These are phyloP conservation scores for Cervus canadensis DNA, from an alignment of 2,113 vertebrate genomes.

Conservation along the genomic window DNA sequence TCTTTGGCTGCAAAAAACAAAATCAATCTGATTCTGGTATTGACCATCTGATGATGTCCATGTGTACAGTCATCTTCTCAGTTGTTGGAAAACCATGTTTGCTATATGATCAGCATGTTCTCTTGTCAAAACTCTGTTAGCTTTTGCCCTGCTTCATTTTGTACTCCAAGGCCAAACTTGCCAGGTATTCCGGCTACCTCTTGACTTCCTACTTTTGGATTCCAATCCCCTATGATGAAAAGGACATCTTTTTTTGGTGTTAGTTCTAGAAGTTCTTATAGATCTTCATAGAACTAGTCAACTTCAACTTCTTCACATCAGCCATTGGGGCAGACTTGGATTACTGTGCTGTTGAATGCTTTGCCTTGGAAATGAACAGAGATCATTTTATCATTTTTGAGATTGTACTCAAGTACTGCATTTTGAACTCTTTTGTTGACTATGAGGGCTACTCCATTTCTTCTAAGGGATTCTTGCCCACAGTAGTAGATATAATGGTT, in stretches of 20 bases:
- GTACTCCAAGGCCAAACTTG: neutral
- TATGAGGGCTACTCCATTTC: neutral
- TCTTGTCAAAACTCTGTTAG: neutral
- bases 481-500: neutral
- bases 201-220: neutral
- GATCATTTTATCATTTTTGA: neutral
- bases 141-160: neutral
- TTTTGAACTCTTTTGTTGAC: neutral
- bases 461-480: neutral
- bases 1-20: neutral
- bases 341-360: neutral
- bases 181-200: accelerated
- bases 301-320: neutral
- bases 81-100: neutral
- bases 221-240: neutral
- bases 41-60: neutral
- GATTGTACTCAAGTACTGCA: neutral
- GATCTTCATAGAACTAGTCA: neutral
- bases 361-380: neutral
- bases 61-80: neutral
- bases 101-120: neutral
- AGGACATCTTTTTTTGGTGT: neutral
- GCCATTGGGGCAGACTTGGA: neutral
- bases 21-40: neutral
- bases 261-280: neutral